Base-by-base conservation (phyloP, 1,140 invertebrate genomes). In the Schmidtea mediterranea region DNA sequence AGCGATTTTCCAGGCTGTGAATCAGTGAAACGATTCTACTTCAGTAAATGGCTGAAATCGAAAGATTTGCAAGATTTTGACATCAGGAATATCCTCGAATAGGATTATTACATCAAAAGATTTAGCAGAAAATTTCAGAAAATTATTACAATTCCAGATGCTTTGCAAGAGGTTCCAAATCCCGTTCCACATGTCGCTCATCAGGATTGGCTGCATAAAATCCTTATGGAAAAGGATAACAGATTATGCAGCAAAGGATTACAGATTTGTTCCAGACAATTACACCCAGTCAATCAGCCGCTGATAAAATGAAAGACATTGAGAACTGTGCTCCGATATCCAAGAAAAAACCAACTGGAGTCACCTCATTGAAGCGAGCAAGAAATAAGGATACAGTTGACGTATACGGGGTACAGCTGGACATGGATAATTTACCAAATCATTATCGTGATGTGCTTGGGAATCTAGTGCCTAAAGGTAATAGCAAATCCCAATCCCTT, bases 91-190 rank as follows among this genome's bases (percentile, higher is more conserved):
- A 77, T 97, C 52, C 68, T 98, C 1, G 90, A 98, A 67, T 98
- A 90, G 90, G 72, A 77, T 54, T 97, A 98, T 61, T 98, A 98
- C 59, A 84, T 92, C 43, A 89, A 97, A 62, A 62, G 90, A 54
- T 70, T 97, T 16, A 82, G 82, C 41, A 83, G 79, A 36, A 73
- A 80, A 43, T 84, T 97, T 55, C 87, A 94, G 67, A 98, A 97
- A 68, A 98, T 98, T 58, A 87, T 97, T 43, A 97, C 89, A 0
- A 98, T 98, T 59, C 90, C 90, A 6, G 90, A 90, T n/a, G 87
- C 90, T 0, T 72, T 95, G 66, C 89, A 97, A 71, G 52, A 69
- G 76, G 60, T 87, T 32, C 52, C 78, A 1, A 98, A 98, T 70
- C 90, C 90, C 10, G 89, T 97, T 1, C 83, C 86, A 0, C 68